These are phyloP conservation scores for Trematomus loennbergii DNA, from an alignment of 2,113 vertebrate genomes.

Conservation along the genomic window DNA sequence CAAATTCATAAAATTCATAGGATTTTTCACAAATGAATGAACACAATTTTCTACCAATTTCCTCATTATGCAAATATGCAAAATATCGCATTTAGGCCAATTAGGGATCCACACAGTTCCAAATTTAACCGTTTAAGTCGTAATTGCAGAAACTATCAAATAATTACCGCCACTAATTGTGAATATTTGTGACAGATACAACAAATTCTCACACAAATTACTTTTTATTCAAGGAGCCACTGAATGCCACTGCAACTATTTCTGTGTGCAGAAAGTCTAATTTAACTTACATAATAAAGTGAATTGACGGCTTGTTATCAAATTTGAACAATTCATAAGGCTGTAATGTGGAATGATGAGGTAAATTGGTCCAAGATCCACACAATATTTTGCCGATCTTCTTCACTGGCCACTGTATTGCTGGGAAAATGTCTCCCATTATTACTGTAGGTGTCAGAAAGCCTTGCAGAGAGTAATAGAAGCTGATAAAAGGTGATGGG, in stretches of 20 bases:
- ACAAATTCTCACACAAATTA: slow-evolving; percentile 99
- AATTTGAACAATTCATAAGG: slow-evolving; percentile 98
- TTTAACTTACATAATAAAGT: slow-evolving; percentile 97
- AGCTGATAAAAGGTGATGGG: slow-evolving; percentile 78
- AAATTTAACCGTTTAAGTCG: slow-evolving; percentile 98
- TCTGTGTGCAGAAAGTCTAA: slow-evolving; percentile 92
- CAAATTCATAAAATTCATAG: slow-evolving; percentile 99
- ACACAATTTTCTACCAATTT: slow-evolving; percentile 99
- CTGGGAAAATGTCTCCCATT: slow-evolving; percentile 83
- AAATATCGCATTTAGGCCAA: slow-evolving; percentile 99
- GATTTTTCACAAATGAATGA: slow-evolving; percentile 97
- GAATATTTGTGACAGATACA: slow-evolving; percentile 99
- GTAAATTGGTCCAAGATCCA: slow-evolving; percentile 96
- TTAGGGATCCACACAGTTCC: slow-evolving; percentile 98
- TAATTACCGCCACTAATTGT: slow-evolving; percentile 99
- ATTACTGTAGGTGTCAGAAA: slow-evolving; percentile 86
- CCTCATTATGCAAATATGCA: slow-evolving; percentile 99
- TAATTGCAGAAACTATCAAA: slow-evolving; percentile 99
- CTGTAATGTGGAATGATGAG: slow-evolving; percentile 99
- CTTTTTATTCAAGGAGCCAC: slow-evolving; percentile 95
- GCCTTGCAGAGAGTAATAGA: slow-evolving; percentile 78
- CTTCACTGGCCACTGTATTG: slow-evolving; percentile 88
- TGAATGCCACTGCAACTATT: slow-evolving; percentile 92
- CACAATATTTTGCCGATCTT: slow-evolving; percentile 94
- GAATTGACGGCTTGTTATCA: slow-evolving; percentile 99